These are phyloP conservation scores for Anolis apletophallus DNA, from an alignment of 2,797 vertebrate species.

Conservation along the genomic window DNA sequence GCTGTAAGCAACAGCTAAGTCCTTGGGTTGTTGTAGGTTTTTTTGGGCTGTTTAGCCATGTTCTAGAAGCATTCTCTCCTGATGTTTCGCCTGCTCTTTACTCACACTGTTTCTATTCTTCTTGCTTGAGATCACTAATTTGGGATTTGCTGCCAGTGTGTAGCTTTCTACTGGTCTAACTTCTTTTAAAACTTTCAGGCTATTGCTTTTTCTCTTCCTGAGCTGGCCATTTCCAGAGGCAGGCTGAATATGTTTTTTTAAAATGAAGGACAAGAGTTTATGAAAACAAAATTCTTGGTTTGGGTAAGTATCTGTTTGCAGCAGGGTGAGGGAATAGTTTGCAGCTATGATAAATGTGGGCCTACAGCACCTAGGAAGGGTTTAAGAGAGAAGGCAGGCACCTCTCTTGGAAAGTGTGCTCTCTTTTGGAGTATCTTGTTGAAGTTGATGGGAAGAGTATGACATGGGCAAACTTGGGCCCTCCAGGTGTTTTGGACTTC, in stretches of 20 bases:
- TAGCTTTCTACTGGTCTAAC: not conserved
- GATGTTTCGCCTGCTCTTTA: not conserved
- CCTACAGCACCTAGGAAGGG: not conserved
- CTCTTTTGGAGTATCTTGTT: not conserved
- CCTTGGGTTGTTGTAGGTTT: not conserved
- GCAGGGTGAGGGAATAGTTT: not conserved
- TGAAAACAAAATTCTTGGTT: not conserved
- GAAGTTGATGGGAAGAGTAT: not conserved
- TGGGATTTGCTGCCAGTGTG: not conserved
- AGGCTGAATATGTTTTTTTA: not conserved
- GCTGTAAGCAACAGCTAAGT: not conserved
- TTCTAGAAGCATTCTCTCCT: too few relatives aligned
- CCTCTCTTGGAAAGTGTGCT: not conserved
- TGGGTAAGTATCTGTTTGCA: not conserved
- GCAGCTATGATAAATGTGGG: not conserved
- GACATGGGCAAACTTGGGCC: too few relatives aligned
- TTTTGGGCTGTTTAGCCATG: too few relatives aligned
- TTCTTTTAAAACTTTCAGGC: not conserved
- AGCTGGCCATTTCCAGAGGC: not conserved
- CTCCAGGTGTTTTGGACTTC: too few relatives aligned
- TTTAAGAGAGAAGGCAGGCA: not conserved
- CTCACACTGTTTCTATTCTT: not conserved
- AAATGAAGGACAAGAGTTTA: conserved; percentile 1
- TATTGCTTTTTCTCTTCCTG: not conserved
- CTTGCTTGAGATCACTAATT: not conserved